Evolutionary conservation across 2,797 vertebrate species (phyloP), one percentile per base, ranked within the genome.

Genomic region (Clangula hyemalis): DNA sequence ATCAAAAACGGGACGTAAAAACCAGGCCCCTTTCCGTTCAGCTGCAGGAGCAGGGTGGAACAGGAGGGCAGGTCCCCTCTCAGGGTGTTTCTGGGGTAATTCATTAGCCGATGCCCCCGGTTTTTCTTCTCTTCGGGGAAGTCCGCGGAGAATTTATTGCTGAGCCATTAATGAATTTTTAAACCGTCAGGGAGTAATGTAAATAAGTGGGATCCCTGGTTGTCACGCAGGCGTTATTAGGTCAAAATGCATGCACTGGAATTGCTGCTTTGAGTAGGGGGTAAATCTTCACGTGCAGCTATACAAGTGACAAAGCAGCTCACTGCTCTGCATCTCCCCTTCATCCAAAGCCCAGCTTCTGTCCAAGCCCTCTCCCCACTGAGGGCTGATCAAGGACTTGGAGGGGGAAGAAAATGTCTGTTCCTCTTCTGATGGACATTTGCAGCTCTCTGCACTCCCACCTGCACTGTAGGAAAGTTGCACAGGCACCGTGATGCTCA

Each of bases 151-250:
- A 96, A 96, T 97, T 97, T 95, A 90, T 95, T 90, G 93, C 95
- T 92, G 92, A 96, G 91, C 87, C 79, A 80, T 91, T 97, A 97
- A 97, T 90, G 70, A 97, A 97, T 97, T 97, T 97, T 97, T 96
- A 95, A 97, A 97, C 96, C 96, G 91, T 94, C 93, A 95, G 78
- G 69, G 93, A 97, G 87, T 91, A 96, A 95, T 68, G 75, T 96
- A 97, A 97, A 97, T 96, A 97, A 96, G 93, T 79, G 77, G 87
- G 78, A 97, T 90, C 87, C 72, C 2, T 4, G 95, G 93, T 89
- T 96, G 94, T 97, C 95, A 93, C 96, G 89, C 85, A 97, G 78
- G 92, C 74, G 58, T 95, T 93, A 90, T 93, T 87, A 91, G 93
- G 94, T 95, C 92, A 95, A 95, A 97, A 95, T 60, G 76, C 85